A percentile compares a stretch with the other conserved stretches of the same genome.
phyloP scores from a whole-genome alignment of 2,888 invertebrate genomes.

The Lissonota sp. region DNA sequence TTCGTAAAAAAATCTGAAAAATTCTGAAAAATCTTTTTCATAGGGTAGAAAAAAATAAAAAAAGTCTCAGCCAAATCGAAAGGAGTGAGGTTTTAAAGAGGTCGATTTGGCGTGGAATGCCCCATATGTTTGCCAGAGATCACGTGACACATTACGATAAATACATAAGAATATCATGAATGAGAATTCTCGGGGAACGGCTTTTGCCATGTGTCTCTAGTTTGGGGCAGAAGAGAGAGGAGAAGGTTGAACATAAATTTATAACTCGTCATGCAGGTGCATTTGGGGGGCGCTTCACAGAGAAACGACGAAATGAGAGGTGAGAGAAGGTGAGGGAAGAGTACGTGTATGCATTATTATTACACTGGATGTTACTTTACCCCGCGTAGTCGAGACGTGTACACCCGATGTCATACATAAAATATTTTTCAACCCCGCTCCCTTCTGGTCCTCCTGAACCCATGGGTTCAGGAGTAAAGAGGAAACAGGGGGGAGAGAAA shows the following conservation, averaged over 20 bases:
- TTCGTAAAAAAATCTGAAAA: no score
- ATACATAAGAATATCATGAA: conserved; percentile 63
- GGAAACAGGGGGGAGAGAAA: no score
- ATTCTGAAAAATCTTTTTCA: conserved; percentile 12
- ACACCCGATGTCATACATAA: conserved; percentile 57
- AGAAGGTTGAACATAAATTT: conserved; percentile 58
- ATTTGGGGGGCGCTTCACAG: conserved; percentile 6
- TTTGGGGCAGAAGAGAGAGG: no score
- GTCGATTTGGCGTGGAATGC: no score
- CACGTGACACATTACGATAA: conserved; percentile 43
- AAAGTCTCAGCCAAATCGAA: no score
- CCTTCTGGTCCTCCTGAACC: no score
- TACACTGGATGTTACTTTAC: conserved; percentile 53
- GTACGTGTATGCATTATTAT: conserved; percentile 56
- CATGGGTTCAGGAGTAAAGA: no score
- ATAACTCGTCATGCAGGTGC: conserved; percentile 46
- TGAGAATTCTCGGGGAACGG: conserved; percentile 49
- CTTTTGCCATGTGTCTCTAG: conserved; percentile 22
- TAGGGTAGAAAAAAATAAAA: no score
- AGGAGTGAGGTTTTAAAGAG: no score
- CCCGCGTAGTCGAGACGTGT: conserved; percentile 32
- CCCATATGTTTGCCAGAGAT: no score
- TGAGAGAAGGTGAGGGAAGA: neutral
- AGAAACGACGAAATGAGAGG: conserved; percentile 3
- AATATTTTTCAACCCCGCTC: conserved; percentile 45